phyloP scores from a whole-genome alignment of 2,113 vertebrate genomes.

The Rousettus leschenaultii region DNA sequence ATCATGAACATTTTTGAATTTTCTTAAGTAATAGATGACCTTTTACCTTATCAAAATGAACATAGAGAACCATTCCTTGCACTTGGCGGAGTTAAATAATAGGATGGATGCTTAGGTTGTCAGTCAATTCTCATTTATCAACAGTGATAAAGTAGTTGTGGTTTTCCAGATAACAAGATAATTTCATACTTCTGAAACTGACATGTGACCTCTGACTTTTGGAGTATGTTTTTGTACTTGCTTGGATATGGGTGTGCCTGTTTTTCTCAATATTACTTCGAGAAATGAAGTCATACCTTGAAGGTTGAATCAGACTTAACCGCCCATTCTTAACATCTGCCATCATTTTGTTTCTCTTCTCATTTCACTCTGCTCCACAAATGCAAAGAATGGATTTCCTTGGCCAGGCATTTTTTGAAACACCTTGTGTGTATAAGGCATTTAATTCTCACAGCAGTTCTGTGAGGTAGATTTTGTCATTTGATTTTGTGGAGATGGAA shows the following conservation, averaged over 20 bases:
- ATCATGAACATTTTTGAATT: background rate
- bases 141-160: background rate
- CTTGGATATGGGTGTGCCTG: background rate
- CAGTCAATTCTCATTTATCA: background rate
- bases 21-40: background rate
- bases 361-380: background rate
- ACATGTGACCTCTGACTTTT: background rate
- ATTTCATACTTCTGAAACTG: background rate
- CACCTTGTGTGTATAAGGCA: background rate
- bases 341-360: background rate
- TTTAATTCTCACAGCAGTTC: background rate
- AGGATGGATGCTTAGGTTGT: background rate
- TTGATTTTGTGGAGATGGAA: background rate
- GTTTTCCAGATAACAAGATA: background rate
- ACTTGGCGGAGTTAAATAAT: background rate
- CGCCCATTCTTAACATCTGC: background rate
- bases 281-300: background rate
- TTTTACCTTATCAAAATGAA: background rate
- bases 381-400: background rate
- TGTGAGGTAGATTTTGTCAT: background rate
- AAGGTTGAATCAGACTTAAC: background rate
- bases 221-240: background rate
- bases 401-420: background rate
- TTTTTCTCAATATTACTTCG: slow-evolving; percentile 7
- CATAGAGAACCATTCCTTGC: background rate